A percentile compares a stretch with the other conserved stretches of the same genome.
Conservation (phyloP, 1,140 invertebrate species). For the Temnothorax curvispinosus region DNA sequence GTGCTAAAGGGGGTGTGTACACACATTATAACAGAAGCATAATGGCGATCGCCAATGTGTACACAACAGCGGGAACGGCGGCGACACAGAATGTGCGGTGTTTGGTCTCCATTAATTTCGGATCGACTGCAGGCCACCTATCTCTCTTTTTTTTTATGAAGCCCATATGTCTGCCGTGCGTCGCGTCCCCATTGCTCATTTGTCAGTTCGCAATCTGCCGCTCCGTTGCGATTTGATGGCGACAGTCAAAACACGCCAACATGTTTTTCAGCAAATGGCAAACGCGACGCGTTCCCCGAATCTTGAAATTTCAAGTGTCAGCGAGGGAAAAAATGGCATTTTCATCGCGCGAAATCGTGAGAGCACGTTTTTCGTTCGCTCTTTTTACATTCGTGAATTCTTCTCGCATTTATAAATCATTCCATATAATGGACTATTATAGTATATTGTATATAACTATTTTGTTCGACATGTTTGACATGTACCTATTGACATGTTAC, state of each 20-base stretch:
- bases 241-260: conserved; percentile 78
- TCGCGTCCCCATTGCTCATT: conserved; percentile 78
- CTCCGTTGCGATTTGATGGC: conserved; percentile 77
- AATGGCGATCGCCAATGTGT: conserved; percentile 75
- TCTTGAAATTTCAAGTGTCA: conserved; percentile 46
- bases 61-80: conserved; percentile 76
- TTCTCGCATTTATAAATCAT: background rate
- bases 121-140: conserved; percentile 78
- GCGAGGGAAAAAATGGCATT: background rate
- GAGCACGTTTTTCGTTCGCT: background rate
- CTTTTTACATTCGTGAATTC: background rate
- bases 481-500: background rate
- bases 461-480: background rate
- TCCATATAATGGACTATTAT: background rate
- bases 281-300: background rate
- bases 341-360: background rate
- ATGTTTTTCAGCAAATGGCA: conserved; percentile 33
- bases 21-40: conserved; percentile 78
- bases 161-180: conserved; percentile 81
- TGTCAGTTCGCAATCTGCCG: conserved; percentile 81
- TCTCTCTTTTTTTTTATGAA: conserved; percentile 80
- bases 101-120: conserved; percentile 85
- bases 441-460: background rate
- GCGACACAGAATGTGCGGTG: conserved; percentile 80
- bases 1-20: conserved; percentile 77